Evolutionary conservation across 2,113 vertebrate genomes (phyloP).

Genomic region (Colaptes auratus): DNA sequence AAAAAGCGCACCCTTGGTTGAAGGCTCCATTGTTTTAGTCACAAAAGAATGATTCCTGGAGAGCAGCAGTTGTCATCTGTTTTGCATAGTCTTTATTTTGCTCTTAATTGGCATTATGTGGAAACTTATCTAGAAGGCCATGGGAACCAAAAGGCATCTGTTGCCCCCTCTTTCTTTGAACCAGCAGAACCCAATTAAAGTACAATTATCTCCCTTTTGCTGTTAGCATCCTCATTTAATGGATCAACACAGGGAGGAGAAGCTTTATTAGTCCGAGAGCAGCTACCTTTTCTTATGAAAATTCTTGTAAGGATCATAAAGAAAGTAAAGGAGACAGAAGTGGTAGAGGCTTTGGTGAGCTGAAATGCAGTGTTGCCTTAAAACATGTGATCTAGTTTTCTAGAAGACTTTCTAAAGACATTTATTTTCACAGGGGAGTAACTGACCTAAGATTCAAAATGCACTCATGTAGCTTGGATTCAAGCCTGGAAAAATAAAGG

Average conservation of each 20-base stretch:
- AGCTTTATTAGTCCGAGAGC: neutral
- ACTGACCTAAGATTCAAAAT: constrained; percentile 13
- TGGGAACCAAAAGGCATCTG: constrained; percentile 76
- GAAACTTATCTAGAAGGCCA: constrained; percentile 74
- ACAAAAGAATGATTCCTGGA: constrained; percentile 62
- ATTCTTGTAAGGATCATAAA: constrained; percentile 15
- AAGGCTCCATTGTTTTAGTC: constrained; percentile 76
- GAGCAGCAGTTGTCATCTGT: constrained; percentile 51
- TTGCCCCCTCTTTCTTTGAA: constrained; percentile 5
- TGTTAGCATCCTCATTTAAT: neutral
- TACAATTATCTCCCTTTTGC: constrained; percentile 41
- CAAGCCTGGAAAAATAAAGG: constrained; percentile 27
- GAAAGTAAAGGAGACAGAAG: neutral
- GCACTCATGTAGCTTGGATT: neutral
- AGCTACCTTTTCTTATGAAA: constrained; percentile 27
- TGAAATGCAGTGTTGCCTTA: neutral
- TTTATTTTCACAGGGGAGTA: neutral
- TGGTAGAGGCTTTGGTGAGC: neutral
- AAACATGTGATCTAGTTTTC: neutral
- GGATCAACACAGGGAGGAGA: neutral
- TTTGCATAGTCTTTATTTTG: constrained; percentile 68
- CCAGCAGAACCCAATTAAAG: constrained; percentile 66
- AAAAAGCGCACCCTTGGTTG: constrained; percentile 52
- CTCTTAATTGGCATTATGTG: constrained; percentile 75
- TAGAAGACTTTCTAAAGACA: neutral